Evolutionary conservation across 2,113 vertebrate genomes (phyloP), one percentile per base, ranked within the genome.

Genomic region (Grallaria varia): DNA sequence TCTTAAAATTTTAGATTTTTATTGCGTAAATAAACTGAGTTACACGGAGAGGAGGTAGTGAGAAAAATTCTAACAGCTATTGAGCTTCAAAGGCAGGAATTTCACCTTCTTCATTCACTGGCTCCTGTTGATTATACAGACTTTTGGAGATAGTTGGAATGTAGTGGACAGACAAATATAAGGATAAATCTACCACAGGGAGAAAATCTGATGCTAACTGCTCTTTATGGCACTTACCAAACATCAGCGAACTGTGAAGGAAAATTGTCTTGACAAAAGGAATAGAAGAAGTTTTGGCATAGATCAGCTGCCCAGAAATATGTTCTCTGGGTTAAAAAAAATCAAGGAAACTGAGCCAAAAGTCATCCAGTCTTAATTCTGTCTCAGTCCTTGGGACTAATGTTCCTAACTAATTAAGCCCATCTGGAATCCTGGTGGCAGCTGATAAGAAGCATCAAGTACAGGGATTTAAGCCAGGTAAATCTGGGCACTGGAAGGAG

Each of bases 351-450:
- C 23, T 1, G 5, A 92, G 44, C 79, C 67, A 88, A 18, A 80
- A 67, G 5, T 75, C 42, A 47, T 84, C 10, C 1, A 3, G 14
- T 56, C 84, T 86, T 73, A 90, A 94, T 89, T 91, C 28, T 47
- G 3, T n/a, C 39, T 66, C 58, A 73, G 49, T 75, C 24, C 9
- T 73, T 85, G 45, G n/a, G 78, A 80, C 63, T 58, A 72, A 87
- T 44, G 13, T 64, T 68, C 31, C 49, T 86, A 23, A 13, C n/a
- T 93, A 87, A 90, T 60, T 90, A 69, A 68, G n/a, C 40, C 58
- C 90, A 87, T 79, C 78, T 93, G 82, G 82, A 90, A 56, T 76
- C 52, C 87, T 72, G 66, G 89, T 95, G 42, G 45, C 39, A 84
- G 42, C 12, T 77, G 64, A 78, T 71, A 44, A 71, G 64, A 84